Percentiles rank a stretch among this genome's conserved stretches.
phyloP scores from a whole-genome alignment of 2,797 vertebrate species.

The Rallus crepitans region DNA sequence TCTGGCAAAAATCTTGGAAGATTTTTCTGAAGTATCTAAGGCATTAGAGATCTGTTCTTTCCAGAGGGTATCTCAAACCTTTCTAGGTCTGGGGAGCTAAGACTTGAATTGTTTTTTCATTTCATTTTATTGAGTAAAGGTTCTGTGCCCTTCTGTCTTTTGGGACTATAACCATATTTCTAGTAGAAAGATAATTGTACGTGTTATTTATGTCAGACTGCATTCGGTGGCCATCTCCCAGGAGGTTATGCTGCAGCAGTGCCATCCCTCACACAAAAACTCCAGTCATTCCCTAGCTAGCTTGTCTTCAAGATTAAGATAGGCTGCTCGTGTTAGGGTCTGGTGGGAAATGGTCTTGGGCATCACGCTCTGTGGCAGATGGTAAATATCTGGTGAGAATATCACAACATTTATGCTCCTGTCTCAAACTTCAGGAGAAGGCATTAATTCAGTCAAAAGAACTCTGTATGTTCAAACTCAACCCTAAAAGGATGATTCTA shows the following conservation, averaged over 20 bases:
- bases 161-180: not conserved
- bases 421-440: not conserved
- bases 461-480: not conserved
- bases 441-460: not conserved
- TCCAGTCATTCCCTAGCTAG: not conserved
- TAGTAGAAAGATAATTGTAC: not conserved
- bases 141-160: not conserved
- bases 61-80: not conserved
- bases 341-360: not conserved
- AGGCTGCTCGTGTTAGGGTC: not conserved
- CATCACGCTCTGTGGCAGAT: not conserved
- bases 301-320: not conserved
- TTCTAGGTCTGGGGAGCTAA: not conserved
- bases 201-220: not conserved
- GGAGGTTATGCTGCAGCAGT: not conserved
- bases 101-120: not conserved
- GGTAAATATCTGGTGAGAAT: not conserved
- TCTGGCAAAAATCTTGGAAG: not conserved
- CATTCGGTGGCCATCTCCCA: not conserved
- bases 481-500: not conserved
- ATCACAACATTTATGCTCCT: not conserved
- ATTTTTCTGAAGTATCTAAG: not conserved
- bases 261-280: not conserved
- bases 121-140: not conserved
- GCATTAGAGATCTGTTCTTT: not conserved